Percentiles rank a stretch among this genome's conserved stretches.
Evolutionary conservation across 2,888 invertebrate species (phyloP).

Genomic region (Eristalis arbustorum): DNA sequence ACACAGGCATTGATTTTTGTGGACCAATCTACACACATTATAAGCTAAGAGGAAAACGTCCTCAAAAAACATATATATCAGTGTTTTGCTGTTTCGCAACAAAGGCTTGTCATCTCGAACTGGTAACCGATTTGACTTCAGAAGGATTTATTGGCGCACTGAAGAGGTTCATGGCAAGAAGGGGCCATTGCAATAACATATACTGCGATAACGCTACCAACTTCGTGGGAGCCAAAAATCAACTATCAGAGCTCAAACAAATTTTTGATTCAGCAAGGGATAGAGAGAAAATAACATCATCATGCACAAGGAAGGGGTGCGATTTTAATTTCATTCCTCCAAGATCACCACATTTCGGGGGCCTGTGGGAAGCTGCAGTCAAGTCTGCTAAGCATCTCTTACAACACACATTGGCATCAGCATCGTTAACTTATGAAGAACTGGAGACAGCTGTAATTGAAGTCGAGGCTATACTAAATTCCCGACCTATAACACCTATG

Average conservation of each 20-base stretch:
- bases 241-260: neutral
- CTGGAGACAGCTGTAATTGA: neutral
- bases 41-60: neutral
- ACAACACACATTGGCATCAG: neutral
- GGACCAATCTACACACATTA: neutral
- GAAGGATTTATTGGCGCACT: slow-evolving; percentile 1
- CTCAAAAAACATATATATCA: too few species aligned
- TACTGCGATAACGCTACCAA: neutral
- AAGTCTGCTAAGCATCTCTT: slow-evolving; percentile 19
- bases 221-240: neutral
- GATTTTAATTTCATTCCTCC: slow-evolving; percentile 10
- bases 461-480: slow-evolving; percentile 14
- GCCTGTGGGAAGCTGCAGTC: slow-evolving; percentile 12
- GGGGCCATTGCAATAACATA: slow-evolving; percentile 9
- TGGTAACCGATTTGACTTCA: slow-evolving; percentile 5
- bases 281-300: neutral
- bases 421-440: slow-evolving; percentile 14
- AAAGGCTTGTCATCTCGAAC: slow-evolving; percentile 9
- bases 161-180: slow-evolving; percentile 1
- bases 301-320: neutral
- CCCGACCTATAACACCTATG: slow-evolving; percentile 17
- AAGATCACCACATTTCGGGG: slow-evolving; percentile 14
- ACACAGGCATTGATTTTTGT: neutral
- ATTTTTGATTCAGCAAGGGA: neutral
- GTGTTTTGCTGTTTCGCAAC: neutral